Conservation (phyloP, 2,888 invertebrate species). For the Deilephila porcellus region DNA sequence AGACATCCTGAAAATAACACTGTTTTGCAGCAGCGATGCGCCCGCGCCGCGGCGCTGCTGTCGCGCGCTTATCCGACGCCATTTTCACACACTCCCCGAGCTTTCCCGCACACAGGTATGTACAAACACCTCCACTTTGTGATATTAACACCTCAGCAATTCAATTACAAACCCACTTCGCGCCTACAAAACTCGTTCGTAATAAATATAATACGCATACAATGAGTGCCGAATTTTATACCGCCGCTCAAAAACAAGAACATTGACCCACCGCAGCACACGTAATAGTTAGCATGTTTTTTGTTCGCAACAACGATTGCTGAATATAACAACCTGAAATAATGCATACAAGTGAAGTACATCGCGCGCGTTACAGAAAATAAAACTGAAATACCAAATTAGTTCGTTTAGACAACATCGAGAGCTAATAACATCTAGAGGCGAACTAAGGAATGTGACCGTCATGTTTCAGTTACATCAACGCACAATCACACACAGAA, state of each 20-base stretch:
- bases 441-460: slow-evolving; percentile 78
- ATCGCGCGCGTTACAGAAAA: slow-evolving; percentile 43
- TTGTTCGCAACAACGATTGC: slow-evolving; percentile 70
- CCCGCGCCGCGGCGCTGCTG: slow-evolving; percentile 73
- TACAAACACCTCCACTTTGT: slow-evolving; percentile 50
- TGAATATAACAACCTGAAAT: slow-evolving; percentile 60
- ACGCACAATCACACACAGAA: slow-evolving; percentile 62
- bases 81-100: slow-evolving; percentile 80
- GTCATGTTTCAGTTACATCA: slow-evolving; percentile 84
- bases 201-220: slow-evolving; percentile 36
- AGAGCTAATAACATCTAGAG: slow-evolving; percentile 76
- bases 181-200: slow-evolving; percentile 13
- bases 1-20: slow-evolving; percentile 84
- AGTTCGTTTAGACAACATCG: slow-evolving; percentile 48
- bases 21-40: slow-evolving; percentile 76
- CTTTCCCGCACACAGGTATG: slow-evolving; percentile 82
- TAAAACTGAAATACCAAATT: slow-evolving; percentile 45
- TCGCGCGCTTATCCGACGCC: slow-evolving; percentile 77
- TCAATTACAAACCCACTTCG: slow-evolving; percentile 32
- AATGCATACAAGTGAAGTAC: slow-evolving; percentile 50
- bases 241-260: slow-evolving; percentile 67
- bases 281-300: slow-evolving; percentile 83
- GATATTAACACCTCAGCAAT: slow-evolving; percentile 42
- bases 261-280: slow-evolving; percentile 75
- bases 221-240: slow-evolving; percentile 44